These are phyloP conservation scores for Pipra filicauda DNA, from an alignment of 2,113 vertebrate genomes.

Conservation along the genomic window DNA sequence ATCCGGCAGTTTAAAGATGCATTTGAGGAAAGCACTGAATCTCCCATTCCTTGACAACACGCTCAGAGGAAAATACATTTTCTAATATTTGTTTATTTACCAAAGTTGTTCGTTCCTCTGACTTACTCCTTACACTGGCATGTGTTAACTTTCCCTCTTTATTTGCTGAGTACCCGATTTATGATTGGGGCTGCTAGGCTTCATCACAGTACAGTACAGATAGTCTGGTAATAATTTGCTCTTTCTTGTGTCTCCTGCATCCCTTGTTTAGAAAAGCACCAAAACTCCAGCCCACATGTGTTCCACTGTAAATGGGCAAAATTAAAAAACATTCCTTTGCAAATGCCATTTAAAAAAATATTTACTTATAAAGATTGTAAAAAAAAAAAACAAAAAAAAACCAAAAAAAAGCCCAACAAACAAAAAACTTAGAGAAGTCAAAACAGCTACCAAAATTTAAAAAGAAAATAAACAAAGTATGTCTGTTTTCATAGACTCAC, in stretches of 20 bases:
- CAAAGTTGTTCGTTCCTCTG: neutral
- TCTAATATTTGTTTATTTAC: slow-evolving; percentile 10
- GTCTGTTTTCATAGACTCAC: neutral
- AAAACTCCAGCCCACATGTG: neutral
- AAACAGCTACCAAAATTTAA: neutral
- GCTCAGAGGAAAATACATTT: neutral
- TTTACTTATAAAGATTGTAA: neutral
- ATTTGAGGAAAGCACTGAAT: neutral
- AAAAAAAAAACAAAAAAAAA: neutral
- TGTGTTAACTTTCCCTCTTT: neutral
- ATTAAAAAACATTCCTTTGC: neutral
- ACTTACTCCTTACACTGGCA: neutral
- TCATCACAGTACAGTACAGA: neutral
- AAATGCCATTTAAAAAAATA: neutral
- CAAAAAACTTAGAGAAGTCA: neutral
- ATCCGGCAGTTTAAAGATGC: neutral
- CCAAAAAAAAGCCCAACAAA: no score
- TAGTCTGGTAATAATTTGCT: neutral
- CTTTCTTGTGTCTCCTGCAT: neutral
- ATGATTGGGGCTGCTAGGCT: neutral
- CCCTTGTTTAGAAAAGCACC: neutral
- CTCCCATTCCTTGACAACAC: neutral
- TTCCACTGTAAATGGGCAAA: neutral
- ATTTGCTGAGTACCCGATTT: neutral
- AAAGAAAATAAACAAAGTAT: neutral